Evolutionary conservation across 2,113 vertebrate genomes (phyloP), one percentile per base, ranked within the genome.

Genomic region (Podiceps cristatus): DNA sequence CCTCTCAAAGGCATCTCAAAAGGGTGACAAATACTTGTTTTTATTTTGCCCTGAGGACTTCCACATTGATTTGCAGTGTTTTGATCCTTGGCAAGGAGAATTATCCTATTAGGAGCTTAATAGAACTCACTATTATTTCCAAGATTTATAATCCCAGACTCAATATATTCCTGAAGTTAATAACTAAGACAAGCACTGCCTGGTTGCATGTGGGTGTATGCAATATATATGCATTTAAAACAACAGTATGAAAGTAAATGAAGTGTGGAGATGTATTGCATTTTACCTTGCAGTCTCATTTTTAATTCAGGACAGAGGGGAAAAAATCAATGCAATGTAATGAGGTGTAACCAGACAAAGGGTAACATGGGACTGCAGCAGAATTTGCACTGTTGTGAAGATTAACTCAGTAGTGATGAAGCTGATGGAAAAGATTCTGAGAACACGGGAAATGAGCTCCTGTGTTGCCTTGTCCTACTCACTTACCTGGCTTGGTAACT

Each of bases 311-410:
- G 35, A 44, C 52, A 86, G 79, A 92, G 63, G 18, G 10, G 8
- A 18, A 69, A 91, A 94, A 92, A 91, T 92, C 96, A 81, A 37
- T 88, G 64, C 8, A 11, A 28, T n/a, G 25, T 68, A 91, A 88
- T 64, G 53, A 93, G 60, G 7, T 58, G 18, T 67, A 93, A 72
- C 88, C 59, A 86, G 59, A 86, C n/a, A 83, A 93, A 80, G 14
- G 12, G 15, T 77, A 88, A 59, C 19, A 27, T 2, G 33, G 42
- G 31, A 63, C 19, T 67, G 64, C 50, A 69, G 28, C 22, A 83
- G 33, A 31, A 24, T 74, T 88, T 3, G 2, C 35, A 25, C 18
- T 37, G 58, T 23, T 83, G 50, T 67, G 92, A 76, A 45, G 53
- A 29, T 82, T 83, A 78, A 24, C 27, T 88, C 58, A 88, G 50